Evolutionary conservation across 2,797 vertebrate genomes (phyloP), one percentile per base, ranked within the genome.

Genomic region (Eulemur rubriventer): DNA sequence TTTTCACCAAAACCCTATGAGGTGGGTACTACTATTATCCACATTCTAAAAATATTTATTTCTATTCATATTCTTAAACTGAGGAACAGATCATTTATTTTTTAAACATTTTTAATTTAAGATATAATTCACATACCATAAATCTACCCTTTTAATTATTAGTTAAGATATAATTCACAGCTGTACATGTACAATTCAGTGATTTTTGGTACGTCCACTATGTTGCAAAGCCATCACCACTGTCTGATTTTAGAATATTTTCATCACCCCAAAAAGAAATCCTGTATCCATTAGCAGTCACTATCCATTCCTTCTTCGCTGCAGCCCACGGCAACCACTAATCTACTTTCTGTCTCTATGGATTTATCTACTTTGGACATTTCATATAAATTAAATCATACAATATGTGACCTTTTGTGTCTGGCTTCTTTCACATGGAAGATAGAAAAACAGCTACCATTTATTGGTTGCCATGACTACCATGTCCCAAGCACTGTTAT

Each of bases 381-480:
- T 41, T 41, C 41, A 41, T 41, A 41, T 41, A 41, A 41, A 41
- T 41, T 41, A 41, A 41, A 41, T 41, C 41, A 41, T 41, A 41
- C 41, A 41, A 41, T 41, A 41, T 41, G 41, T 96, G 94, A 94
- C 61, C 93, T 96, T 97, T 96, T 73, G 26, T 94, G 89, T 96
- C 94, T 97, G 94, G 59, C 61, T 97, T 91, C 52, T 97, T 96
- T 97, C 88, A 95, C n/a, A 73, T 18, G 14, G 91, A 96, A 97
- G 57, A 92, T 81, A 97, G 93, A 82, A 95, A 97, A 97, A 94
- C 91, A 97, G 91, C 85, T 96, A 96, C 94, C 85, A 91, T 92
- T 97, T 96, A 96, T 48, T 92, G 85, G 96, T 98, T 96, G 93
- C 89, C 70, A 96, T 97, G 95, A 94, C 94, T 82, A 96, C 96